These are phyloP conservation scores for Limosa lapponica DNA, from an alignment of 2,797 vertebrate species.

Conservation along the genomic window DNA sequence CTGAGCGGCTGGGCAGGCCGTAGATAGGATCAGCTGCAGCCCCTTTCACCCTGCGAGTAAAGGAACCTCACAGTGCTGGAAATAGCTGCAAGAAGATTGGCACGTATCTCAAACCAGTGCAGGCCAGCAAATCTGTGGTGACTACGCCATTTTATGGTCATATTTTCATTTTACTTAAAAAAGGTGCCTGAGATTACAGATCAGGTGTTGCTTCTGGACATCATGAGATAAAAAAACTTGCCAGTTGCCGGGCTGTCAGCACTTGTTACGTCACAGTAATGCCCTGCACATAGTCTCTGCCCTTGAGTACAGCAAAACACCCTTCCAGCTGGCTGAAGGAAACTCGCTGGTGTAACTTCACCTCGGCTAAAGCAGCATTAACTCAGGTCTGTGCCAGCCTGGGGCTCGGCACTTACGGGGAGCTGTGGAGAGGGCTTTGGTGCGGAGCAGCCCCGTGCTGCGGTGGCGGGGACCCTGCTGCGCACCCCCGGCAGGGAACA, in stretches of 20 bases:
- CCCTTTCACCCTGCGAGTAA: neutral
- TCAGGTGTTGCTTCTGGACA: neutral
- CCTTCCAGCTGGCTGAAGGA: neutral
- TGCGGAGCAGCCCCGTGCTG: neutral
- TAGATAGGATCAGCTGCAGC: neutral
- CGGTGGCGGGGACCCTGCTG: neutral
- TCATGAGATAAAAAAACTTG: neutral
- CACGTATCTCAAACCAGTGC: neutral
- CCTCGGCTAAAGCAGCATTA: neutral
- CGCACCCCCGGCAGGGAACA: neutral
- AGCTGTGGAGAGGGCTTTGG: neutral
- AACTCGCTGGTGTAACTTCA: no score
- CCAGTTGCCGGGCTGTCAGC: neutral
- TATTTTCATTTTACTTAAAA: neutral
- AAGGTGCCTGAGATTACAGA: neutral
- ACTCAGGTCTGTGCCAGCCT: neutral
- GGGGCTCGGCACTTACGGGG: neutral
- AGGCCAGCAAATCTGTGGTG: neutral
- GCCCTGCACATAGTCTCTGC: neutral
- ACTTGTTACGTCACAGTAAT: accelerated
- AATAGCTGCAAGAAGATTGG: neutral
- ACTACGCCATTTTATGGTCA: accelerated
- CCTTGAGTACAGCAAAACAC: neutral
- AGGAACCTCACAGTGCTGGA: neutral
- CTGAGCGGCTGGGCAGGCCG: neutral